Conservation (phyloP, 2,113 vertebrate genomes). For the Agelaius tricolor region DNA sequence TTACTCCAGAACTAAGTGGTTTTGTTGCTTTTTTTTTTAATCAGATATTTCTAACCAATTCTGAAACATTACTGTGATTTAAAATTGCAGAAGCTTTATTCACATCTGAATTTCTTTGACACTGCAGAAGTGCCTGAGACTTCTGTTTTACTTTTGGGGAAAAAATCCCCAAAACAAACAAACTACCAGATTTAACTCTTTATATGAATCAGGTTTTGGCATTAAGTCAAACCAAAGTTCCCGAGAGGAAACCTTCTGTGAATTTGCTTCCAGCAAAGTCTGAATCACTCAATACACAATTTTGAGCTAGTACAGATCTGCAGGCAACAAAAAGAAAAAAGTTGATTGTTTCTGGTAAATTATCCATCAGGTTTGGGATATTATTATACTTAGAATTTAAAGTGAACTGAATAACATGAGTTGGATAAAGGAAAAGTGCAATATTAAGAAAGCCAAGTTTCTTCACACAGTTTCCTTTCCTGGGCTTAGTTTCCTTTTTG, state of each 20-base stretch:
- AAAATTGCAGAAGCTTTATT: neutral
- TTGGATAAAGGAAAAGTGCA: neutral
- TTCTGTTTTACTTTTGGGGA: neutral
- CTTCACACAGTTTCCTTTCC: neutral
- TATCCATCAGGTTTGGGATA: neutral
- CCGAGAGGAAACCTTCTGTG: fast-evolving
- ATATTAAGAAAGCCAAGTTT: neutral
- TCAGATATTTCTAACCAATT: neutral
- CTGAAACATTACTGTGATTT: neutral
- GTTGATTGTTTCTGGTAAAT: neutral
- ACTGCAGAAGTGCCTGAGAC: neutral
- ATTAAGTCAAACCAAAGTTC: neutral
- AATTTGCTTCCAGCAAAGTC: neutral
- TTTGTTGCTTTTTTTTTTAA: neutral
- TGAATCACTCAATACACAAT: neutral
- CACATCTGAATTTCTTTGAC: neutral
- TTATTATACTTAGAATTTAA: neutral
- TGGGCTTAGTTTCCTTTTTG: neutral
- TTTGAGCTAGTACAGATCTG: neutral
- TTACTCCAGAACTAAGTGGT: neutral
- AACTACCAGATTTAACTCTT: neutral
- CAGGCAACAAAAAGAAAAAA: neutral
- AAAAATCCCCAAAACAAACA: neutral
- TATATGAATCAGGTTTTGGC: neutral
- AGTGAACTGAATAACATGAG: neutral